Conservation (phyloP, 2,888 invertebrate species). For the Catocala fraxini region DNA sequence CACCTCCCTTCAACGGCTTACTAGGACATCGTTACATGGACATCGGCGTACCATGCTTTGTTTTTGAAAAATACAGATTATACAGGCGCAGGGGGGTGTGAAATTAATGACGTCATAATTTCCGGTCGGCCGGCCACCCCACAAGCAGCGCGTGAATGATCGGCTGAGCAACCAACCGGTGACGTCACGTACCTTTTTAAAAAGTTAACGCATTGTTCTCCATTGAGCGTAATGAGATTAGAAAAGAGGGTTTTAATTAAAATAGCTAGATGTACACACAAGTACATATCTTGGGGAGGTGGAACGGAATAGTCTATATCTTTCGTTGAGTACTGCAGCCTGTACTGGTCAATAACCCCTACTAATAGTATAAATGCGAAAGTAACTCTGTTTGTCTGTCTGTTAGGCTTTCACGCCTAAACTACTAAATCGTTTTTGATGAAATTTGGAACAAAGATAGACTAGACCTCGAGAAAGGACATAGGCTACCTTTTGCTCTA, state of each 20-base stretch:
- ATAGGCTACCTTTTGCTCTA: no score
- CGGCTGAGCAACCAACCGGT: constrained; percentile 45
- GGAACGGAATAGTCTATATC: no score
- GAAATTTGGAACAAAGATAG: no score
- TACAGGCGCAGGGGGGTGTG: constrained; percentile 55
- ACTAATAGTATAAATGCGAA: no score
- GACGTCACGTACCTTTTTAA: constrained; percentile 48
- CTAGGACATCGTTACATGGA: not conserved
- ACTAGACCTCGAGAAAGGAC: no score
- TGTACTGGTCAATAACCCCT: no score
- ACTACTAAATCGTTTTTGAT: no score
- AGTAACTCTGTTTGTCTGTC: no score
- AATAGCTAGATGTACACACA: not conserved
- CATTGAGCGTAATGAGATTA: constrained; percentile 39
- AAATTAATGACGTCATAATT: constrained; percentile 83
- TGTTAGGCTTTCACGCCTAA: no score
- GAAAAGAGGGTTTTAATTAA: constrained; percentile 3
- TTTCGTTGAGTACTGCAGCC: no score
- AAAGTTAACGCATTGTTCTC: constrained; percentile 42
- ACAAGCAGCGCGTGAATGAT: constrained; percentile 67
- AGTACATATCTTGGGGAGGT: not conserved
- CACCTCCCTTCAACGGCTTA: not conserved
- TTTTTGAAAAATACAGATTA: constrained; percentile 45
- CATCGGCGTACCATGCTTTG: constrained; percentile 3
- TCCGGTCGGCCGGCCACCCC: constrained; percentile 74